Evolutionary conservation across 2,797 vertebrate genomes (phyloP), one percentile per base, ranked within the genome.

Genomic region (Pseudomugil gertrudae): DNA sequence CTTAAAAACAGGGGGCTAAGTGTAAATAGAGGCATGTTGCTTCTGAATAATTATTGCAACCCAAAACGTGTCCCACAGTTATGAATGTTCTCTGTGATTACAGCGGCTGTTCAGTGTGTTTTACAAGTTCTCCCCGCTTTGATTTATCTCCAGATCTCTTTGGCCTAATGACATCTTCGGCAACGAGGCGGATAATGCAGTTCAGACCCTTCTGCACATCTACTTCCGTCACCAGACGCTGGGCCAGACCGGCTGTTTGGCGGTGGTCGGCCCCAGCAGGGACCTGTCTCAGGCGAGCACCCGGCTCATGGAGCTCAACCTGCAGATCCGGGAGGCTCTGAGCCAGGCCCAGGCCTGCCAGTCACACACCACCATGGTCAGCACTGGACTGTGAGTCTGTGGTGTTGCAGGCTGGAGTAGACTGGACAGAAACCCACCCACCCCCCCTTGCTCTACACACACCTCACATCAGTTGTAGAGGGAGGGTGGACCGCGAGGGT

Each of bases 151-250:
- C 64, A 99, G 98, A 84, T 95, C 95, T 56, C 85, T 97, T 69
- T 99, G 98, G 98, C 98, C 98, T 61, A 96, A 93, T 0, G 97
- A 99, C 79, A 99, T 99, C 87, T 99, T 99, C 8, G 98, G 98
- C 89, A 95, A 92, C 48, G 93, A 95, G 68, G 94, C 92, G 2
- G 98, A 99, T 21, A 91, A 99, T 62, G 95, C 97, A 0, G 93
- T 99, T 79, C 95, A 97, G 89, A 99, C 98, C 0, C 86, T 99
- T 64, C 88, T 99, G 87, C 97, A 98, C 90, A 98, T 99, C 79
- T 98, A 96, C 92, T 99, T 99, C 92, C 96, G 98, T 38, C 98
- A 99, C 89, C 97, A 98, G 92, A 98, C 96, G 0, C 90, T 99
- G 81, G 98, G 98, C 68, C 97, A 97, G 79, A 98, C 96, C 0